These are phyloP conservation scores for Mythimna vitellina DNA, from an alignment of 2,888 invertebrate species.

Conservation along the genomic window DNA sequence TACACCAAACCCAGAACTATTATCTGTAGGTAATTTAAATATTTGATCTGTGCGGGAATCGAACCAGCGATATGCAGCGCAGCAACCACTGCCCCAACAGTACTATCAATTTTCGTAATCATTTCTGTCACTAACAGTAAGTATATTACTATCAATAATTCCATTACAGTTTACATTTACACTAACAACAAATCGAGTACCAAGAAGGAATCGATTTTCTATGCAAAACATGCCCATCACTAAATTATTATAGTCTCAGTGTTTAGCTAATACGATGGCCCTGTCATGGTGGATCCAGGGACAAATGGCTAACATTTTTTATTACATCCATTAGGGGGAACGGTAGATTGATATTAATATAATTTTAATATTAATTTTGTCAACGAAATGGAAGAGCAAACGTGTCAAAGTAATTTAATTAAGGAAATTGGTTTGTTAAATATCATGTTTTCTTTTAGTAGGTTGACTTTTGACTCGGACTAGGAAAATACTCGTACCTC, in stretches of 20 bases:
- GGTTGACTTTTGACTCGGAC: neutral
- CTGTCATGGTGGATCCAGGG: conserved; percentile 58
- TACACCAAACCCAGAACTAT: too few relatives aligned
- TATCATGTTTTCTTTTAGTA: conserved; percentile 1
- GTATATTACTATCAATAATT: neutral
- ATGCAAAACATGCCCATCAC: conserved; percentile 9
- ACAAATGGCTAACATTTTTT: conserved; percentile 63
- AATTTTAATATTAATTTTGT: conserved; percentile 36
- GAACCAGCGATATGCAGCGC: too few relatives aligned
- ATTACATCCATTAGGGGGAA: conserved; percentile 44
- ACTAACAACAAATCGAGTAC: neutral
- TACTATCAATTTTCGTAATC: neutral
- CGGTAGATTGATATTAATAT: conserved; percentile 44
- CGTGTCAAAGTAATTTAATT: conserved; percentile 41
- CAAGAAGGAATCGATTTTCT: neutral
- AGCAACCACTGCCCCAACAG: too few relatives aligned
- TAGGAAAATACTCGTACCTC: neutral
- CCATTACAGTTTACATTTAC: neutral
- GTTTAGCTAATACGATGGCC: conserved; percentile 65
- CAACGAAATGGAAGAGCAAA: conserved; percentile 38
- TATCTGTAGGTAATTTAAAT: too few relatives aligned
- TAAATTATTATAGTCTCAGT: conserved; percentile 48
- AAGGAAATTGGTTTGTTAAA: conserved; percentile 22
- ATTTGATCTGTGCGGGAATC: too few relatives aligned
- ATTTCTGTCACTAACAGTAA: neutral